These are phyloP conservation scores for Zosterops hypoxanthus DNA, from an alignment of 2,113 vertebrate species.

Conservation along the genomic window DNA sequence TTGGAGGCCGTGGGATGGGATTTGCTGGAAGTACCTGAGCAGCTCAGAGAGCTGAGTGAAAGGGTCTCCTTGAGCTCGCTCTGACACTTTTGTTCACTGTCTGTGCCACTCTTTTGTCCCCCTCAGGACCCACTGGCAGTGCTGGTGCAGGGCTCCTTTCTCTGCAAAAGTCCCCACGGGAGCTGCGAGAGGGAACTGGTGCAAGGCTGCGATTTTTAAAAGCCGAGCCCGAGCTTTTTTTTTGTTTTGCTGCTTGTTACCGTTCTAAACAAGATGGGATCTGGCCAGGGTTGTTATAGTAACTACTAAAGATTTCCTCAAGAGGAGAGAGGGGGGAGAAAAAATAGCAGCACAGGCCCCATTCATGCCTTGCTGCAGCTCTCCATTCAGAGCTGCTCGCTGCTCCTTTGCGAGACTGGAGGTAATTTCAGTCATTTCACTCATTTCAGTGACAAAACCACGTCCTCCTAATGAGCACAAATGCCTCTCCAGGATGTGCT, in stretches of 20 bases:
- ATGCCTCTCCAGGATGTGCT: background rate
- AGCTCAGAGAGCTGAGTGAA: background rate
- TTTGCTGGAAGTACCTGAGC: background rate
- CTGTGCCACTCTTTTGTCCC: background rate
- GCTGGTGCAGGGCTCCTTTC: background rate
- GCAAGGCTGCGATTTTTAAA: background rate
- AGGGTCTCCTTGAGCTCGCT: background rate
- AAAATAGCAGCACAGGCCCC: constrained; percentile 61
- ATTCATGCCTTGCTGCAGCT: constrained; percentile 56
- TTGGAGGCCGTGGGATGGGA: background rate
- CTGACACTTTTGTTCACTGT: fast-evolving
- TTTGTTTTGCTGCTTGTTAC: constrained; percentile 58
- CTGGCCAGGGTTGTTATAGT: constrained; percentile 81
- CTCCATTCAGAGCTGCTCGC: constrained; percentile 39
- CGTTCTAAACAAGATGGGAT: constrained; percentile 63
- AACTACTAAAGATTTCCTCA: constrained; percentile 75
- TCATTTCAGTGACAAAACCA: too few species aligned
- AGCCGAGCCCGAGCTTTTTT: background rate
- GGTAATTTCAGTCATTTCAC: background rate
- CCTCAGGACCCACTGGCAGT: fast-evolving
- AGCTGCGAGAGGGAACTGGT: background rate
- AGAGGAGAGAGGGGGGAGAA: constrained; percentile 13
- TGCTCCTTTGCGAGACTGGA: background rate
- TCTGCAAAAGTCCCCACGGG: background rate
- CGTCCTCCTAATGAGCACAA: background rate